Conservation (phyloP, 2,888 invertebrate species). For the Diadegma fenestrale region DNA sequence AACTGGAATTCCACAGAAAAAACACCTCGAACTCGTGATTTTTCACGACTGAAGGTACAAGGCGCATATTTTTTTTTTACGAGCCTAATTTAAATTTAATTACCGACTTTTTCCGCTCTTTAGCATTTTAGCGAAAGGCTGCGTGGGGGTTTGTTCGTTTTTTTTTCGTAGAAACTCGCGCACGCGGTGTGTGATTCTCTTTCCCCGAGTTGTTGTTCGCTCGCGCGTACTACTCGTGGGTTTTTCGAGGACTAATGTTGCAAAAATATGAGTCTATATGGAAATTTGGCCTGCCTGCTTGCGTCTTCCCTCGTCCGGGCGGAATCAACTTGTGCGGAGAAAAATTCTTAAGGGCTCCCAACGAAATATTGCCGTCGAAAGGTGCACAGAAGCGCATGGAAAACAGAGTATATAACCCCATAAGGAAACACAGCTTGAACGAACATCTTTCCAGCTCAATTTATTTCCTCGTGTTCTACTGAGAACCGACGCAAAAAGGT, state of each 20-base stretch:
- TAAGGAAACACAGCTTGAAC: background rate
- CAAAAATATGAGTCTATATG: conserved; percentile 43
- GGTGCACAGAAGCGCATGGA: background rate
- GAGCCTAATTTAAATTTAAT: conserved; percentile 18
- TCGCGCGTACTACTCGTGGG: background rate
- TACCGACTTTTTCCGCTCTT: background rate
- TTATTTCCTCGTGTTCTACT: conserved; percentile 22
- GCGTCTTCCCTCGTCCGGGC: conserved; percentile 8
- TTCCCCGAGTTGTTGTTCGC: conserved; percentile 19
- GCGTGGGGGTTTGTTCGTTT: background rate
- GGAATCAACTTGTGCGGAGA: conserved; percentile 32
- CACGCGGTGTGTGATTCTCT: conserved; percentile 12
- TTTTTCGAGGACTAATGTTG: conserved; percentile 16
- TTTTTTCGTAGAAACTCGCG: conserved; percentile 15
- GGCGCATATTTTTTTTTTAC: background rate
- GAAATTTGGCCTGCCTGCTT: conserved; percentile 33
- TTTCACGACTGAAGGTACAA: conserved; percentile 22
- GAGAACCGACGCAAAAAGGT: conserved; percentile 2
- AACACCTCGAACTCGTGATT: conserved; percentile 11
- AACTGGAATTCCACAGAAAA: conserved; percentile 7
- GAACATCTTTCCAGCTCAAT: conserved; percentile 19
- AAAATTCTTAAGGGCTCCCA: background rate
- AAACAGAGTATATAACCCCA: no score
- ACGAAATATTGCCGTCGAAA: background rate
- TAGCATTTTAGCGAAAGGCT: conserved; percentile 43